These are phyloP conservation scores for Tanytarsus gracilentus DNA, from an alignment of 2,888 invertebrate species.

Conservation along the genomic window DNA sequence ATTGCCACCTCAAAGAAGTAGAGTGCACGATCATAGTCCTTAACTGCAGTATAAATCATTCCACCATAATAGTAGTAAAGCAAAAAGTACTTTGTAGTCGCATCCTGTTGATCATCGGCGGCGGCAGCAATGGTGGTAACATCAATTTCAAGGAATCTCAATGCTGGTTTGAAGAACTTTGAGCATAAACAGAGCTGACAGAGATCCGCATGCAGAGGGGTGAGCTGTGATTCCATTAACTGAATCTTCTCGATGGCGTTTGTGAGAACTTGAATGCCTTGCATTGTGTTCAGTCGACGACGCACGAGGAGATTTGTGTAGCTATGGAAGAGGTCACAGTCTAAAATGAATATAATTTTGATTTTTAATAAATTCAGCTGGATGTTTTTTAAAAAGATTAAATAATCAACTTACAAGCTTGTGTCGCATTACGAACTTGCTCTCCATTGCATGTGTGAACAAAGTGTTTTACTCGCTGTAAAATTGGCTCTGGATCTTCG, in stretches of 20 bases:
- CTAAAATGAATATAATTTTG: slow-evolving; percentile 45
- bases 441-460: slow-evolving; percentile 79
- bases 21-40: slow-evolving; percentile 84
- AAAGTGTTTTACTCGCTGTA: slow-evolving; percentile 76
- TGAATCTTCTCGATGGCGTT: slow-evolving; percentile 84
- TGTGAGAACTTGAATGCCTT: slow-evolving; percentile 72
- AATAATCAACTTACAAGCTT: slow-evolving; percentile 63
- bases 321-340: slow-evolving; percentile 81
- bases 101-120: slow-evolving; percentile 60
- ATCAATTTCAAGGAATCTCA: slow-evolving; percentile 81
- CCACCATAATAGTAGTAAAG: slow-evolving; percentile 96
- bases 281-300: slow-evolving; percentile 60
- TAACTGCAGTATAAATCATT: slow-evolving; percentile 90
- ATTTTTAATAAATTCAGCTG: not conserved
- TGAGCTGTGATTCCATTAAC: slow-evolving; percentile 77
- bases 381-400: slow-evolving; percentile 8
- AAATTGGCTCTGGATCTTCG: slow-evolving; percentile 41
- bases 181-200: slow-evolving; percentile 85
- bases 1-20: slow-evolving; percentile 95
- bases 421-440: slow-evolving; percentile 78
- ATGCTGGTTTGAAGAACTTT: slow-evolving; percentile 84
- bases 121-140: slow-evolving; percentile 78
- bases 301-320: slow-evolving; percentile 71
- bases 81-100: slow-evolving; percentile 65
- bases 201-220: slow-evolving; percentile 88